Percentiles rank a stretch among this genome's conserved stretches.
These are phyloP conservation scores for Diogma glabrata DNA, from an alignment of 2,888 invertebrate genomes.

Conservation along the genomic window DNA sequence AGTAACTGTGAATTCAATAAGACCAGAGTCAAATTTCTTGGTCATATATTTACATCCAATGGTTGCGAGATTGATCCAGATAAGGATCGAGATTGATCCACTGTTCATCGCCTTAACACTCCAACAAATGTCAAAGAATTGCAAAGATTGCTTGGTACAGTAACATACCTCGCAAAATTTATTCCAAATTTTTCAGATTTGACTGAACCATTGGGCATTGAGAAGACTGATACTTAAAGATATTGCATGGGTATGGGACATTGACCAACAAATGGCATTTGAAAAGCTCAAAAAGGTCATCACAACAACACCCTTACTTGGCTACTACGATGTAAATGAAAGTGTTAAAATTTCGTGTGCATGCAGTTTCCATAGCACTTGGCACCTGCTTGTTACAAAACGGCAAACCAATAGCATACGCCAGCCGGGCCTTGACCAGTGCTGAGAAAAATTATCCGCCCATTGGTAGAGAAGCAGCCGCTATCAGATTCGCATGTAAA, in stretches of 20 bases:
- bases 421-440: no score
- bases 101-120: no score
- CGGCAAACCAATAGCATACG: background rate
- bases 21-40: background rate
- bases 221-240: background rate
- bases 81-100: background rate
- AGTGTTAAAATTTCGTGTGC: slow-evolving; percentile 2
- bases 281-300: no score
- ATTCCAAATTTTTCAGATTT: background rate
- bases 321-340: background rate
- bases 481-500: background rate
- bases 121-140: background rate
- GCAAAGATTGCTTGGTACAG: no score
- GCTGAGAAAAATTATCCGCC: background rate
- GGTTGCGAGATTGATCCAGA: background rate
- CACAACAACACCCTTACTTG: no score
- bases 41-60: background rate
- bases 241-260: no score
- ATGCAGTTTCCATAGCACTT: background rate
- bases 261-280: no score
- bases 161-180: background rate
- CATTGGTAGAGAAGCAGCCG: background rate
- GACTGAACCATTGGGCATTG: background rate
- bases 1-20: no score
- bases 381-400: background rate